Evolutionary conservation across 1,140 invertebrate genomes (phyloP), one percentile per base, ranked within the genome.

Genomic region (Zaprionus capensis): DNA sequence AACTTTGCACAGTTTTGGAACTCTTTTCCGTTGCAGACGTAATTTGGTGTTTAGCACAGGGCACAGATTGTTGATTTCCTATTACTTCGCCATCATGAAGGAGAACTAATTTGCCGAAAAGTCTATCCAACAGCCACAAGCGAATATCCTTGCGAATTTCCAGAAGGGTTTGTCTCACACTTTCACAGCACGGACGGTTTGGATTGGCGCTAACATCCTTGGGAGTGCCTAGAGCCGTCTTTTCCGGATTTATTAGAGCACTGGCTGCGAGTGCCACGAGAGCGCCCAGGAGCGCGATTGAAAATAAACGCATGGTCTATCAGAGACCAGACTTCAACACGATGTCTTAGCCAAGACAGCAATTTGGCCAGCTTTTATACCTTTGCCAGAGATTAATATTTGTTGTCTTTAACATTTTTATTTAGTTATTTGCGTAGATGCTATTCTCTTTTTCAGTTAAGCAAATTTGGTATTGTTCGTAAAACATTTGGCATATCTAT

Each of bases 61-160:
- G 73, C 7, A 66, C 71, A 36, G 55, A 69, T 20, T 81, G 78
- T 1, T 69, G 67, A 38, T 87, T 77, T 49, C 69, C 83, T 5
- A 80, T 31, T 17, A 86, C 31, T 68, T 85, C 80, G 15, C 76
- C 82, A 24, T 85, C 82, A n/a, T 87, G 76, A 17, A 76, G 12
- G 0, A 87, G 66, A 41, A 87, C n/a, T 5, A 87, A 55, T 51
- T 88, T 87, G n/a, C 83, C 84, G 53, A 87, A 87, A 9, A 87
- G 81, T 53, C 83, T 69, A 61, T 87, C 83, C 34, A 87, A 68
- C 15, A 87, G 74, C 83, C 83, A 87, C 17, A 87, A 63, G 1
- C 83, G 83, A 22, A 87, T 87, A 76, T 87, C 83, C 59, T 87
- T 87, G 46, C 83, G 78, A 57, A 87, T 87, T 20, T 87, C 83